Base-by-base conservation (phyloP, 1,140 invertebrate genomes). In the Antheraea mylitta region DNA sequence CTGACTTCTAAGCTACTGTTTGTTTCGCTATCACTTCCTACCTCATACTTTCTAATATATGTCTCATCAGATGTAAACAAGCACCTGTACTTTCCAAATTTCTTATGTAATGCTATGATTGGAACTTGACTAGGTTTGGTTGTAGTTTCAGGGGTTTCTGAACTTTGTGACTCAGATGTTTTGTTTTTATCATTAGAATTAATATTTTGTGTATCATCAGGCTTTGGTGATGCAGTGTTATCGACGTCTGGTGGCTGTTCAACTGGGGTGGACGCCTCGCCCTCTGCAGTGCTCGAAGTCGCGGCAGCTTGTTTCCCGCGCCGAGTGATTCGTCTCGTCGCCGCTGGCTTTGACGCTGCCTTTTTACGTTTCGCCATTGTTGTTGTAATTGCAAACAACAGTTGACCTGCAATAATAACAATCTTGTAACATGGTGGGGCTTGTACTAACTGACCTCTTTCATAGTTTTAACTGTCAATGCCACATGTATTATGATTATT, bases 61-160 rank as follows among this genome's bases (percentile, higher is more conserved):
- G 71, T 73, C 45, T 90, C 86, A 71, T 90, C 88, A 80, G 77
- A 87, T 58, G 85, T 87, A 68, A 91, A 88, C 9, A 93, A 78
- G 76, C 89, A 93, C 22, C 92, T 72, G 72, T 91, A 93, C 79
- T 93, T 93, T 62, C 92, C 92, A 75, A 93, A 93, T 75, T 92
- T 92, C 71, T 93, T 93, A 71, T 92, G 92, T 64, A 86, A 70
- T 62, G 83, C 86, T 69, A 92, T 83, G 66, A 79, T 74, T 63
- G 87, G 86, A 13, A 75, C 71, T 75, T 72, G 79, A 70, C 63
- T 73, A 64, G 78, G 73, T 58, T 85, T 83, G 18, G 72, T 64
- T 58, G 65, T 68, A 18, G 71, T 69, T 64, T 77, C 73, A 42
- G 76, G 71, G 64, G 67, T 66, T 70, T 72, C 70, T 10, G 66